Percentiles rank a stretch among this genome's conserved stretches.
Conservation (phyloP, 2,797 vertebrate species). For the Champsocephalus gunnari region DNA sequence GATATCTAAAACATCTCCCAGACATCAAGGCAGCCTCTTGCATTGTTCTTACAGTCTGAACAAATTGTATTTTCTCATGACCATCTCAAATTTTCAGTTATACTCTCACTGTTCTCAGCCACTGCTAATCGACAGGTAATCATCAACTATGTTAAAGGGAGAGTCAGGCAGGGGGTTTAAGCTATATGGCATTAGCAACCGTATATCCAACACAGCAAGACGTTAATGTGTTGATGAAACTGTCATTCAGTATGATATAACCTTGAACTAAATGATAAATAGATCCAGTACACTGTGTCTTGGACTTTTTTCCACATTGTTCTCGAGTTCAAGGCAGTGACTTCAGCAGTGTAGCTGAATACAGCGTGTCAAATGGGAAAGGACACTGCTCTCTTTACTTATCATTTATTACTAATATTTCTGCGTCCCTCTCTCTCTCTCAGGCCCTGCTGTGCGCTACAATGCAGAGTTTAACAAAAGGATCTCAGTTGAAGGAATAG, state of each 20-base stretch:
- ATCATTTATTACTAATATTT: constrained; percentile 31
- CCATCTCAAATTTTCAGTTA: not conserved
- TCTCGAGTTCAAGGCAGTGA: constrained; percentile 2
- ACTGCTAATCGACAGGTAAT: not conserved
- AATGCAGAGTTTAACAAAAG: constrained; percentile 85
- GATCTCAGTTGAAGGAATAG: constrained; percentile 86
- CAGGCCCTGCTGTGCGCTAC: constrained; percentile 85
- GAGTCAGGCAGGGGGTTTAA: not conserved
- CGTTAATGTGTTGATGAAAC: too few relatives aligned
- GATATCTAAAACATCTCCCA: too few relatives aligned
- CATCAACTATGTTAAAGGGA: not conserved
- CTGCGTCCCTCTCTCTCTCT: constrained; percentile 61
- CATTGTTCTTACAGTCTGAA: too few relatives aligned
- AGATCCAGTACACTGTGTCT: not conserved
- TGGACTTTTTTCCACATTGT: not conserved
- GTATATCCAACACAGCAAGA: not conserved
- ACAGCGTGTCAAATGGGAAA: constrained; percentile 6
- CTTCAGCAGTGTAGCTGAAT: not conserved
- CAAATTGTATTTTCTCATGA: not conserved
- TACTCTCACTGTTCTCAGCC: not conserved
- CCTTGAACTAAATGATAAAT: not conserved
- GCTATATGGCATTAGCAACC: too few relatives aligned
- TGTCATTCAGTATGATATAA: not conserved
- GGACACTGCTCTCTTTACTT: not conserved
- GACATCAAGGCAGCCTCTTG: too few relatives aligned